Percentiles rank a stretch among this genome's conserved stretches.
phyloP scores from a whole-genome alignment of 2,113 vertebrate species.

The Probosciger aterrimus region DNA sequence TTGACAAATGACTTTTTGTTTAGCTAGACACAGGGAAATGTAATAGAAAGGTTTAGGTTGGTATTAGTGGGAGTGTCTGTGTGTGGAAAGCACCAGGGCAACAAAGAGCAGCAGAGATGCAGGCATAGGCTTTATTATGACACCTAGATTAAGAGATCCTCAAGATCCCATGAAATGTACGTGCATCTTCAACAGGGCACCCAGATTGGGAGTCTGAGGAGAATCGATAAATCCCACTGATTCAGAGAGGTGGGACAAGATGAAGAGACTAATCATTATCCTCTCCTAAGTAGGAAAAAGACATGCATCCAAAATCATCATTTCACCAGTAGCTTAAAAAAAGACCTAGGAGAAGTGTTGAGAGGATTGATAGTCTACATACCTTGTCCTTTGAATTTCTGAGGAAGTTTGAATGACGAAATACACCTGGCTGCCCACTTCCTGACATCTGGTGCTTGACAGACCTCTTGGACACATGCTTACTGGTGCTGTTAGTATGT shows the following conservation, averaged over 20 bases:
- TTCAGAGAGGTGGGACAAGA: neutral
- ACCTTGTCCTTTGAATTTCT: neutral
- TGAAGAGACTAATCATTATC: neutral
- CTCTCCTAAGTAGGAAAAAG: neutral
- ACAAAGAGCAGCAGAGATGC: neutral
- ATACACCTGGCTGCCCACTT: neutral
- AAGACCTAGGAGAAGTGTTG: neutral
- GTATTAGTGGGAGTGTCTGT: neutral
- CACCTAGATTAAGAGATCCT: neutral
- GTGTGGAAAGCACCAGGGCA: neutral
- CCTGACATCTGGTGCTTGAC: neutral
- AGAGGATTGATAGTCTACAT: rapidly evolving
- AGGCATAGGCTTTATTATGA: neutral
- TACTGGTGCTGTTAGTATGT: neutral
- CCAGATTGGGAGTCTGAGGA: neutral
- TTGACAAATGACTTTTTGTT: neutral
- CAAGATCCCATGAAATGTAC: neutral
- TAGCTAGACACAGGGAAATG: neutral
- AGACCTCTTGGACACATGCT: neutral
- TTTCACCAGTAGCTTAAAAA: neutral
- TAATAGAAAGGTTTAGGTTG: neutral
- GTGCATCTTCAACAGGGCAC: neutral
- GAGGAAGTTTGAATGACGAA: neutral
- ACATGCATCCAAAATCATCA: neutral
- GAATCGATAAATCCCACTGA: neutral